Evolutionary conservation across 1,140 invertebrate genomes (phyloP), one percentile per base, ranked within the genome.

Genomic region (Melitaea cinxia): DNA sequence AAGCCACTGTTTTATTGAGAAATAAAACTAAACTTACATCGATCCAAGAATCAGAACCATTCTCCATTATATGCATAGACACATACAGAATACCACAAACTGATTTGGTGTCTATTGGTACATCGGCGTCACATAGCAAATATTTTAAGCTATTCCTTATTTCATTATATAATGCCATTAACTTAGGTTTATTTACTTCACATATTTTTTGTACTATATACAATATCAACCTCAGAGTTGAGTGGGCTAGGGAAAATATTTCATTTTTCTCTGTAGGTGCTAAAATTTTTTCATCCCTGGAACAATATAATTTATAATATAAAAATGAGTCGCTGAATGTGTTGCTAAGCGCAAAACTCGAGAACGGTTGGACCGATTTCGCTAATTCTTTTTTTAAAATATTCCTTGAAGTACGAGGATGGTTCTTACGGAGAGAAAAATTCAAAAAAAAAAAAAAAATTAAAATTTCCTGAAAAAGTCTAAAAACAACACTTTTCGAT

Each of bases 61-160:
- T 72, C 23, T 83, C 70, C 19, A 73, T 56, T 7, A 81, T 45
- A 64, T 79, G 68, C 72, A 84, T 72, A 37, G 73, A 62, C 4
- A 88, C 56, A 45, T 73, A 78, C 5, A 89, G 28, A 12, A 89
- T 84, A 0, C 87, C 85, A 58, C 77, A 75, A 4, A 89, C 71
- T n/a, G 82, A 82, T 39, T 89, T 89, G 1, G 85, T 85, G 42
- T 89, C 87, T 85, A 89, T 89, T 3, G 87, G 85, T 0, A 80
- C 73, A 47, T 89, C 85, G 10, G 72, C 68, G 52, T 86, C 73
- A 61, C 72, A 78, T 37, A 86, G 35, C 0, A 89, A 61, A 0
- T 73, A 15, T 60, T 79, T 70, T n/a, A 86, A 64, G 64, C 19
- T 45, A 12, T n/a, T 33, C 55, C 69, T 76, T 70, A 80, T 77